These are phyloP conservation scores for Polyodon spathula DNA, from an alignment of 2,113 vertebrate species.

Conservation along the genomic window DNA sequence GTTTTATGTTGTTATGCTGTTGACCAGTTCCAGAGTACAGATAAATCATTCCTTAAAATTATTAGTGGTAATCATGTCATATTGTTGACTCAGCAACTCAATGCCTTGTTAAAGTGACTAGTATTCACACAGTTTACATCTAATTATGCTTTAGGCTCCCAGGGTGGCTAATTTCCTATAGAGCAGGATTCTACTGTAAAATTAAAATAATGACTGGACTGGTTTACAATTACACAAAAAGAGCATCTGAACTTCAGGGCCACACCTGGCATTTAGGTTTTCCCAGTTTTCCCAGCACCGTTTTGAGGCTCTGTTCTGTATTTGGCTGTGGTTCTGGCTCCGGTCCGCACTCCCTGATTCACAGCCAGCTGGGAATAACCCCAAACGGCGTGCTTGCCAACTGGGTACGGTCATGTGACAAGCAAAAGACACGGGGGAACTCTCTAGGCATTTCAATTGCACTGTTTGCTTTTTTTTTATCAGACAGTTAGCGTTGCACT, in stretches of 20 bases:
- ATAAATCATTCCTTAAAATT: no score
- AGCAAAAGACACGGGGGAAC: conserved; percentile 39
- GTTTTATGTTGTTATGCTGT: no score
- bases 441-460: no score
- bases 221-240: conserved; percentile 47
- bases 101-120: no score
- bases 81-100: no score
- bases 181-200: background rate
- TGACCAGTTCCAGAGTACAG: no score
- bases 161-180: background rate
- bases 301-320: conserved; percentile 60
- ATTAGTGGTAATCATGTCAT: no score
- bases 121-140: no score
- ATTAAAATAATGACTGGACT: conserved; percentile 11
- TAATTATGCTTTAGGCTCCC: no score
- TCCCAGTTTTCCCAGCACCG: conserved; percentile 56
- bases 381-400: conserved; percentile 47
- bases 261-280: conserved; percentile 42
- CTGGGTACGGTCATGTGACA: conserved; percentile 44
- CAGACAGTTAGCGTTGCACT: no score
- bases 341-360: conserved; percentile 51
- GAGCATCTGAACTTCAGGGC: conserved; percentile 53
- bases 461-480: no score
- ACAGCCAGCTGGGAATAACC: conserved; percentile 55
- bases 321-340: conserved; percentile 55